These are phyloP conservation scores for Drosophila aff. DNA, from an alignment of 1,140 invertebrate genomes.

Conservation along the genomic window DNA sequence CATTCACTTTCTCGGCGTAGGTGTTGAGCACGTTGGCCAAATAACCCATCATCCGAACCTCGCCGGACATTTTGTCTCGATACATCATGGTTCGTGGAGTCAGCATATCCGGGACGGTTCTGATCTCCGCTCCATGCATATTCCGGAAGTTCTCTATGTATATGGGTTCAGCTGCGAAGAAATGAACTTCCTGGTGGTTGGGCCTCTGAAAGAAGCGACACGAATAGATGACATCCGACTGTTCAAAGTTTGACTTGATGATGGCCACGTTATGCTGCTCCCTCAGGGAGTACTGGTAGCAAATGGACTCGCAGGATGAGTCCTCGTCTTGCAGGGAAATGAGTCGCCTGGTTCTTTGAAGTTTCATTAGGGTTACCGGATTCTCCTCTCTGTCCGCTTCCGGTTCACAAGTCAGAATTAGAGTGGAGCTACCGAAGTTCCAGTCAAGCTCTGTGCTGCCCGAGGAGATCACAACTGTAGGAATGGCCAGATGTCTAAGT, in stretches of 20 bases:
- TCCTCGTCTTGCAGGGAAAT: background rate
- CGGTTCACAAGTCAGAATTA: slow-evolving; percentile 42
- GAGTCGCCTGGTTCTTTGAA: slow-evolving; percentile 46
- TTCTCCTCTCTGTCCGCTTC: slow-evolving; percentile 40
- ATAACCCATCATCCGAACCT: slow-evolving; percentile 49
- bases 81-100: slow-evolving; percentile 55
- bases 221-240: slow-evolving; percentile 24
- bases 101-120: slow-evolving; percentile 34
- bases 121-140: slow-evolving; percentile 40
- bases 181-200: slow-evolving; percentile 18
- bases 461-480: slow-evolving; percentile 23
- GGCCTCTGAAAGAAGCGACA: slow-evolving; percentile 51
- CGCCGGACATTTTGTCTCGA: background rate
- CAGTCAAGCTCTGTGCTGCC: slow-evolving; percentile 50
- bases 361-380: slow-evolving; percentile 11
- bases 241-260: slow-evolving; percentile 20
- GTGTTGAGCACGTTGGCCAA: slow-evolving; percentile 35
- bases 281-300: slow-evolving; percentile 21
- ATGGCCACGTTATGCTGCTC: slow-evolving; percentile 66
- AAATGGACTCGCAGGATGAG: slow-evolving; percentile 7
- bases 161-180: slow-evolving; percentile 5
- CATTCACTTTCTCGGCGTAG: slow-evolving; percentile 57
- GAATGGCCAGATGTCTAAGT: slow-evolving; percentile 13
- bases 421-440: slow-evolving; percentile 33
- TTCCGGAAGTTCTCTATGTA: slow-evolving; percentile 64